Base-by-base conservation (phyloP, 2,888 invertebrate species). In the Acanthoscelides obtectus region DNA sequence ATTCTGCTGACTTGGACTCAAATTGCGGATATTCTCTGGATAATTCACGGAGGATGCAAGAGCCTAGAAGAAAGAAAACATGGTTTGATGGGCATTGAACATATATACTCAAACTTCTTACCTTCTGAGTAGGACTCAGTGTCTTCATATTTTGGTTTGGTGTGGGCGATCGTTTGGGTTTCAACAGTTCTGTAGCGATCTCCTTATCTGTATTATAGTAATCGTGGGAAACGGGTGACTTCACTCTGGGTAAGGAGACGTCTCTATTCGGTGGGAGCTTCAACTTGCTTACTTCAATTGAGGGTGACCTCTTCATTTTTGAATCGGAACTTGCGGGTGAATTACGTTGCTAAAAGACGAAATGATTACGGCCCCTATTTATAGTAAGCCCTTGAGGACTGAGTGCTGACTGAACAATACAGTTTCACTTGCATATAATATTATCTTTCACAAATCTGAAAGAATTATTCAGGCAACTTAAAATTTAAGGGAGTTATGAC, bases 111-210 rank as follows among this genome's bases (percentile, higher is more conserved):
- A 25, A 8, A 25, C 25, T 25, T 3, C 6, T 25, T 25, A 45
- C 45, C 45, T 45, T 45, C 1, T 12, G 45, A 45, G 45, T 45
- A 20, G 66, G 66, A 66, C 66, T 66, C 66, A 66, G 20, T 19
- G 66, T 12, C 12, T 8, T 3, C 6, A 22, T 80, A 74, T 63
- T 70, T 75, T 3, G 72, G 63, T 27, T 75, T 20, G 79, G 78
- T 8, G 79, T 78, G 8, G 80, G 80, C 1, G 79, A 77, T 68
- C 77, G 75, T 22, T 72, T 77, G 3, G 79, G 78, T 72, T 83
- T 82, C 68, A 85, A 71, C 17, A 85, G 77, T 76, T 85, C 85
- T 0, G 85, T 85, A 3, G 85, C 84, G 69, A 85, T 84, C 20
- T 85, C 80, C 77, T 84, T 84, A 72, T 85, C 84, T 1, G 85